These are phyloP conservation scores for Molanna angustata DNA, from an alignment of 2,888 invertebrate genomes.

Conservation along the genomic window DNA sequence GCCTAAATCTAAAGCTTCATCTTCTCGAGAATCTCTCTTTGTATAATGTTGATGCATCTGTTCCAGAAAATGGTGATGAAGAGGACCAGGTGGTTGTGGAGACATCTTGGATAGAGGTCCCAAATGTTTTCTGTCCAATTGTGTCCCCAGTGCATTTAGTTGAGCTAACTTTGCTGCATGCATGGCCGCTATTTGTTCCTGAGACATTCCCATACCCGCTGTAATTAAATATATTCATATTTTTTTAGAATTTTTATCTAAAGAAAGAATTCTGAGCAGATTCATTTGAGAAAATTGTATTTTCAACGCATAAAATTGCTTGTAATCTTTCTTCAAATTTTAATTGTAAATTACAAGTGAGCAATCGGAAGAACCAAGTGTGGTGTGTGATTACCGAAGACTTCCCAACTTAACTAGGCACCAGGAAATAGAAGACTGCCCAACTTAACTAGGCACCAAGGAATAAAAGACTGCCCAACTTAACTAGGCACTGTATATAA, in stretches of 20 bases:
- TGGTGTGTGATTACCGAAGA: no score
- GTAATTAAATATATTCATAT: not conserved
- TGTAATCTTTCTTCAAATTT: no score
- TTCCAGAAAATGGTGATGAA: conserved; percentile 61
- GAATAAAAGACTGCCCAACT: no score
- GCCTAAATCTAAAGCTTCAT: conserved; percentile 56
- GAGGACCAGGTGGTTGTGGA: conserved; percentile 50
- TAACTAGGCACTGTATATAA: no score
- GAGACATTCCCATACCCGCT: conserved; percentile 56
- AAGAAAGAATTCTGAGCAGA: no score
- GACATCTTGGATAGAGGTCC: conserved; percentile 57
- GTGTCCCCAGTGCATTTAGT: conserved; percentile 63
- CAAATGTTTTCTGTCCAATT: conserved; percentile 48
- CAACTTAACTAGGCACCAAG: no score
- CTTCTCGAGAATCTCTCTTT: conserved; percentile 44
- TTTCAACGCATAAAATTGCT: no score
- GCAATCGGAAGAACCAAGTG: no score
- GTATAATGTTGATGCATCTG: conserved; percentile 63
- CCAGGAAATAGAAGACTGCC: no score
- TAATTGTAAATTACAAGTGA: no score
- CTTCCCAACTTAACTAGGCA: no score
- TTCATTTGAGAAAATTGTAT: no score
- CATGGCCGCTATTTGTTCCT: conserved; percentile 69
- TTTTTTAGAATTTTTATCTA: not conserved
- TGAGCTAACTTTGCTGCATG: conserved; percentile 78